Evolutionary conservation across 2,888 invertebrate species (phyloP).

Genomic region (Machimus atricapillus): DNA sequence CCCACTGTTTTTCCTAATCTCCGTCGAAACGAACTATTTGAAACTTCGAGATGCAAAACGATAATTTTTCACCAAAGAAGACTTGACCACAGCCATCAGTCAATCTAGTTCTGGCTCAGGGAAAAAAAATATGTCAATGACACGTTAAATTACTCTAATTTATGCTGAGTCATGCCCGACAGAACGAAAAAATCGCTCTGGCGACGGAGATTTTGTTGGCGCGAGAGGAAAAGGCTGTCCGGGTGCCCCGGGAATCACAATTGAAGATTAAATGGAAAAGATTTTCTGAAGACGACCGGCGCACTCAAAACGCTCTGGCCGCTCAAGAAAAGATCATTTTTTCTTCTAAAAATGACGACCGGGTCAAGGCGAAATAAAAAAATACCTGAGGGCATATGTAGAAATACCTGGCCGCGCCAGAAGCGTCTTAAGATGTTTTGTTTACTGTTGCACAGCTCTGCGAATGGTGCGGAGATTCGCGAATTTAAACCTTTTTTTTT

Average conservation of each 20-base stretch:
- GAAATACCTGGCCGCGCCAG: neutral
- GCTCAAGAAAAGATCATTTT: neutral
- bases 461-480: neutral
- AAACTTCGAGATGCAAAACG: neutral
- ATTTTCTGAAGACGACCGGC: neutral
- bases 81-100: slow-evolving; percentile 9
- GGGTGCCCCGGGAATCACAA: neutral
- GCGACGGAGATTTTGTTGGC: neutral
- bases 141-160: slow-evolving; percentile 37
- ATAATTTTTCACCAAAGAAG: slow-evolving; percentile 10
- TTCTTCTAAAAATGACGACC: slow-evolving; percentile 8
- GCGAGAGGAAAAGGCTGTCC: neutral
- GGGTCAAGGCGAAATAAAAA: slow-evolving; percentile 19
- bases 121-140: slow-evolving; percentile 30
- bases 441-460: neutral
- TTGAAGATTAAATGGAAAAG: slow-evolving; percentile 20
- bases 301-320: neutral
- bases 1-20: slow-evolving; percentile 10
- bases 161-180: slow-evolving; percentile 31
- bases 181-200: slow-evolving; percentile 2
- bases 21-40: neutral
- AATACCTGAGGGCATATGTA: neutral
- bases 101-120: slow-evolving; percentile 1
- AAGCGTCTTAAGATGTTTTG: neutral
- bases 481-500: neutral